Evolutionary conservation across 1,140 invertebrate genomes (phyloP).

Genomic region (Aphaenogaster floridana): DNA sequence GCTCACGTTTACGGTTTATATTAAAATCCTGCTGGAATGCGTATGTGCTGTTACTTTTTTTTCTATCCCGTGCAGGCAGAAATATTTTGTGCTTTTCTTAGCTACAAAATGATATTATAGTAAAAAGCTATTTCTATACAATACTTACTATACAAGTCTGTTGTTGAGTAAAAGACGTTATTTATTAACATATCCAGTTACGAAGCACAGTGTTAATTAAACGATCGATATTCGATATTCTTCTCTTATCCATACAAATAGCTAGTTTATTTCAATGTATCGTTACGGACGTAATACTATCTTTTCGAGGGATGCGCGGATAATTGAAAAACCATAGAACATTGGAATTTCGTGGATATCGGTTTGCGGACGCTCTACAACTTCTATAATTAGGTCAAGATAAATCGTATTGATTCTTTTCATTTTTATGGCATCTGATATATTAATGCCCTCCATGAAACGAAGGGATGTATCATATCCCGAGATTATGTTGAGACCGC

Average conservation of each 20-base stretch:
- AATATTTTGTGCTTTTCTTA: not conserved
- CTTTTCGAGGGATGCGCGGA: not conserved
- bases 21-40: not conserved
- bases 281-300: not conserved
- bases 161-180: conserved; percentile 8
- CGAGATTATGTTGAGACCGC: conserved; percentile 45
- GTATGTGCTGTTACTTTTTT: not conserved
- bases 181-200: not conserved
- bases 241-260: not conserved
- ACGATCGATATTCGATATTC: not conserved
- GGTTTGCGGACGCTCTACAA: not conserved
- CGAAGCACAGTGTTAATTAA: conserved; percentile 5
- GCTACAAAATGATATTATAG: not conserved
- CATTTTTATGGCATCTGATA: not conserved
- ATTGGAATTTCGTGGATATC: conserved; percentile 17
- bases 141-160: not conserved
- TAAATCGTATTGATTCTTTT: conserved; percentile 42
- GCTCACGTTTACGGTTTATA: not conserved
- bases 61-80: not conserved
- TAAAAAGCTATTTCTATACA: not conserved
- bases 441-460: conserved; percentile 20
- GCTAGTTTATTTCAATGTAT: not conserved
- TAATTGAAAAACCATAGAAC: conserved; percentile 20
- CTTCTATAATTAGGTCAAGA: conserved; percentile 43
- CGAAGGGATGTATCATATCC: conserved; percentile 27